Evolutionary conservation across 2,113 vertebrate species (phyloP), one percentile per base, ranked within the genome.

Genomic region (Oryzias melastigma): DNA sequence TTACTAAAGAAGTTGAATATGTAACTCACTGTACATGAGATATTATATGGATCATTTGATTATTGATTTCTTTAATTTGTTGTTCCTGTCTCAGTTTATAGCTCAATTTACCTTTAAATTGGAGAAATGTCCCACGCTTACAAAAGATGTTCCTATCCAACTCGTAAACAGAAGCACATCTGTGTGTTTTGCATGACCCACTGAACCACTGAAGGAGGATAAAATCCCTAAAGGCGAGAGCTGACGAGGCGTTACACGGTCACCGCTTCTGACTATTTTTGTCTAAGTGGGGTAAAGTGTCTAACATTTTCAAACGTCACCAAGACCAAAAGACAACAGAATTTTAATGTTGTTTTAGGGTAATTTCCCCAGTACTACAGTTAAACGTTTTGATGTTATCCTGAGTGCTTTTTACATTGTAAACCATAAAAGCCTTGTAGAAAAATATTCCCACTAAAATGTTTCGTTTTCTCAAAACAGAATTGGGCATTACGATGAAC

Each of bases 131-230:
- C 35, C 35, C 35, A 35, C 10, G 12, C 35, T 17, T 44, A 44
- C 14, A 44, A 17, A 44, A 44, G 43, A 7, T 17, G 15, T 17
- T 44, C 5, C 5, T 44, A 3, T 44, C 14, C 14, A 44, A 44
- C 43, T 16, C 4, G 43, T 27, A 17, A 52, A 52, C 17, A 40
- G 50, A 18, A 49, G 44, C 3, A 54, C 46, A 7, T 60, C 51
- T 53, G 25, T 15, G 7, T 61, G 56, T 50, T 57, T 44, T 16
- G 42, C 20, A 67, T 42, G 42, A 62, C 27, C 7, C 45, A 56
- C 15, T 24, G 16, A 49, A 44, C 44, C 20, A 65, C 46, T 45
- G 10, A 46, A 51, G 41, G 19, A 41, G 3, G 18, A 24, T 44
- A 41, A 12, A 19, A 7, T 49, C 47, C 12, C 14, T 16, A 5